Evolutionary conservation across 2,888 invertebrate species (phyloP).

Genomic region (Gnatocerus cornutus): DNA sequence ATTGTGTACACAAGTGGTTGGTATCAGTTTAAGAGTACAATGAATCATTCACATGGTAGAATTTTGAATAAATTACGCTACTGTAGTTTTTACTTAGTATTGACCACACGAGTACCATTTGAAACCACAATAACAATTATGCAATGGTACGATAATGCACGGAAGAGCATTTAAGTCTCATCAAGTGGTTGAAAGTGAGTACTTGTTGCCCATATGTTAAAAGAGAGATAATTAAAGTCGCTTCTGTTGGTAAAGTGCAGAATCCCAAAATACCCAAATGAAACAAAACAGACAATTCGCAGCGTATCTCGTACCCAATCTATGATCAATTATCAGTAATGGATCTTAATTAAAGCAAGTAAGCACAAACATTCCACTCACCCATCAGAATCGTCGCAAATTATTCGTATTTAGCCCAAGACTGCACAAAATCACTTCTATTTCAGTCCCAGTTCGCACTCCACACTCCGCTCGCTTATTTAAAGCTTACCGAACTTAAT

Average conservation of each 20-base stretch:
- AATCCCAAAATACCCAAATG: slow-evolving; percentile 47
- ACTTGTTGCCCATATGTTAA: not conserved
- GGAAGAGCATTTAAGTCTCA: slow-evolving; percentile 33
- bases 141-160: slow-evolving; percentile 41
- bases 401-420: slow-evolving; percentile 33
- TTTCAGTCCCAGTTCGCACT: slow-evolving; percentile 47
- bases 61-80: slow-evolving; percentile 35
- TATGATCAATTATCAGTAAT: slow-evolving; percentile 48
- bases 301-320: slow-evolving; percentile 22
- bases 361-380: slow-evolving; percentile 38
- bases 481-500: slow-evolving; percentile 36
- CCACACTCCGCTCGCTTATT: slow-evolving; percentile 40
- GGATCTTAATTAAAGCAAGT: slow-evolving; percentile 47
- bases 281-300: slow-evolving; percentile 32
- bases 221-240: slow-evolving; percentile 2
- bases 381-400: slow-evolving; percentile 48
- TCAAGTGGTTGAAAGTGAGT: slow-evolving; percentile 7
- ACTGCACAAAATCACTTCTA: slow-evolving; percentile 51
- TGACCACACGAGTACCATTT: slow-evolving; percentile 42
- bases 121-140: slow-evolving; percentile 49
- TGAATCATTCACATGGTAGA: slow-evolving; percentile 26
- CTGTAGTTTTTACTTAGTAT: slow-evolving; percentile 29
- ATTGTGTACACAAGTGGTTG: no score
- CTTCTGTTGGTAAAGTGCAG: slow-evolving; percentile 31
- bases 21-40: not conserved